phyloP scores from a whole-genome alignment of 2,113 vertebrate genomes.

The Passer domesticus region DNA sequence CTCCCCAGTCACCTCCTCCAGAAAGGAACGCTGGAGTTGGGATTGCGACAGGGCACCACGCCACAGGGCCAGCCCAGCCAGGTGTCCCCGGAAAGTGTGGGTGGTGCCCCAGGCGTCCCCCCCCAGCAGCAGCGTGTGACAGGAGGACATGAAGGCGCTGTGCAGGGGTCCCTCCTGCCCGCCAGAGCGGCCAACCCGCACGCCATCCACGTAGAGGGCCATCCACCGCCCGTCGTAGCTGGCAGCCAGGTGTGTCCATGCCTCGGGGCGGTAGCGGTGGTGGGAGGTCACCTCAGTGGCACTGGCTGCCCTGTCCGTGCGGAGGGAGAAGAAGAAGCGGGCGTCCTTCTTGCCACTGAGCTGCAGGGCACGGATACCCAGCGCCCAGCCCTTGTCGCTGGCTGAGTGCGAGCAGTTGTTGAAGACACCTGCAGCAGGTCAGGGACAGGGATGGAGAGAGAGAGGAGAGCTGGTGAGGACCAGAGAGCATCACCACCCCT shows the following conservation, averaged over 20 bases:
- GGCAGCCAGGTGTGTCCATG: conserved; percentile 88
- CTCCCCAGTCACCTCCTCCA: not conserved
- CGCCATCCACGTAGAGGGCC: conserved; percentile 87
- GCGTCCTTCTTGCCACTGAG: conserved; percentile 80
- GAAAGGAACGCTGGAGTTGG: conserved; percentile 74
- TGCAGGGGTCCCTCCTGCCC: conserved; percentile 85
- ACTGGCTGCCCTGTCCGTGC: conserved; percentile 84
- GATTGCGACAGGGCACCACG: conserved; percentile 68
- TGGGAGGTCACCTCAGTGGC: conserved; percentile 80
- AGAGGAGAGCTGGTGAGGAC: not conserved
- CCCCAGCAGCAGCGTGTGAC: conserved; percentile 87
- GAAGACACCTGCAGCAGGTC: conserved; percentile 81
- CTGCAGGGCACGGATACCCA: conserved; percentile 85
- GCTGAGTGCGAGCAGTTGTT: conserved; percentile 91
- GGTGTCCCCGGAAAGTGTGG: conserved; percentile 83
- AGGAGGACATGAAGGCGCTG: conserved; percentile 88
- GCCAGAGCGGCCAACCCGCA: conserved; percentile 80
- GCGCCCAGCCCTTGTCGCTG: conserved; percentile 92
- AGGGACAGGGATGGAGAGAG: not conserved
- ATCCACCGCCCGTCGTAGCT: conserved; percentile 86
- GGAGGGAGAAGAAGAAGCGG: conserved; percentile 91
- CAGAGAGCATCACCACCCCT: not conserved
- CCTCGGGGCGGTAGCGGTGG: conserved; percentile 77
- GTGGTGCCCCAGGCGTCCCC: conserved; percentile 81
- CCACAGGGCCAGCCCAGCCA: conserved; percentile 85